Base-by-base conservation (phyloP, 2,888 invertebrate species). In the Prosopocoilus inquinatus region DNA sequence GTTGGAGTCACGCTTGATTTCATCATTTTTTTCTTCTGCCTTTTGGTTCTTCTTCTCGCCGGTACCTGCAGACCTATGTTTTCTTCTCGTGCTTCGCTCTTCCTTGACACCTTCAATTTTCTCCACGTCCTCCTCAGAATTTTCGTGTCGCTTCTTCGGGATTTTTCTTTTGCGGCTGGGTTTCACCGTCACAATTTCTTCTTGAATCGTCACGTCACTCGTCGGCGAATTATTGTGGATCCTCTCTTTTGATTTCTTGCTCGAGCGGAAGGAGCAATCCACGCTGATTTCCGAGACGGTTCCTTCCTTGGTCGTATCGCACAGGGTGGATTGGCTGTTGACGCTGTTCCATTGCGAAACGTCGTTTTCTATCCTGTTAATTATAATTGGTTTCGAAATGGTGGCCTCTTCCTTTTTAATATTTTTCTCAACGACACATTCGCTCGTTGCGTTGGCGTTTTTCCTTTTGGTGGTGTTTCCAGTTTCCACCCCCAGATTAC, bases 281-380 rank as follows among this genome's bases (percentile, higher is more conserved):
- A 53, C 43, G 1, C 47, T 48, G 8, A 43, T 20, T 9, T 48
- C 48, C 2, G 53, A 53, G 34, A 35, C 33, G 4, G 12, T 41
- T 9, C 9, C 3, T 15, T 15, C 9, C 2, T 41, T 41, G 9
- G 41, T n/a, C 5, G 2, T 4, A n/a, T n/a, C 3, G 20, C 20
- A 28, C 15, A 41, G 9, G 3, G 41, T 41, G 1, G 41, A 41
- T 1, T 13, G 13, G n/a, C 15, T 41, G 12, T 41, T 41, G 2
- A 48, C 47, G 46, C 57, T 57, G 38, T 47, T 53, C 34, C 49
- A 20, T 1, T 45, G 11, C 13, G 52, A 49, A 15, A 45, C 38
- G 11, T 57, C 57, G 9, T 45, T 53, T 36, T 57, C 57, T 4
- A 57, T 38, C 12, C 49, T 57, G 32, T 57, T 57, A 16, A 57